Percentiles rank a stretch among this genome's conserved stretches.
Conservation (phyloP, 2,797 vertebrate genomes). For the Limnodromus scolopaceus region DNA sequence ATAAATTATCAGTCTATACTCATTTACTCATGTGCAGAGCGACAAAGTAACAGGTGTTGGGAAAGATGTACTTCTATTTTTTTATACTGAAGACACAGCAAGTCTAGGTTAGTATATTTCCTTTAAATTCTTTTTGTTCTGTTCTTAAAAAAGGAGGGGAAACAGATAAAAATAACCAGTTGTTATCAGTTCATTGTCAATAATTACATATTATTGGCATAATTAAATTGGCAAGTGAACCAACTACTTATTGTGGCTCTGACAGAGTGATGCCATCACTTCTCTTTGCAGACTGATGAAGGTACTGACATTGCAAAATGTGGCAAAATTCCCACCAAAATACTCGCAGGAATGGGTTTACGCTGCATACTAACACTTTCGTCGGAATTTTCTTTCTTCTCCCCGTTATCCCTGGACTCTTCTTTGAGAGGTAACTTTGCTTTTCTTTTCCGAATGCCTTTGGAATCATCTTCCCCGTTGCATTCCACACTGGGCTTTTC, state of each 20-base stretch:
- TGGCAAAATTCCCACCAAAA: background rate
- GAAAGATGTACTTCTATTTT: background rate
- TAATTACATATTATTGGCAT: background rate
- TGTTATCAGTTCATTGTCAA: background rate
- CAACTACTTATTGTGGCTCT: background rate
- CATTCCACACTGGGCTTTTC: constrained; percentile 73
- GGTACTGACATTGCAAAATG: background rate
- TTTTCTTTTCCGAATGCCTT: constrained; percentile 79
- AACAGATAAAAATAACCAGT: background rate
- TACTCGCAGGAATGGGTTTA: background rate
- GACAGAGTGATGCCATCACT: background rate
- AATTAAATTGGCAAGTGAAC: background rate
- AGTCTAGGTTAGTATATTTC: background rate
- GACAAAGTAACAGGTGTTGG: background rate
- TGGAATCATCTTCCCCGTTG: constrained; percentile 78
- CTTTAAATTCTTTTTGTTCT: background rate
- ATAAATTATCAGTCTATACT: background rate
- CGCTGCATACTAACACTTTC: constrained; percentile 76
- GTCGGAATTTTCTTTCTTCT: constrained; percentile 75
- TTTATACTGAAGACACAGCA: background rate
- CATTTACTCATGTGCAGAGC: background rate
- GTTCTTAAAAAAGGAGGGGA: background rate
- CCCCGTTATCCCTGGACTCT: constrained; percentile 76
- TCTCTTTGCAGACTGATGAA: background rate
- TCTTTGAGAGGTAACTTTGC: constrained; percentile 74